Evolutionary conservation across 2,888 invertebrate species (phyloP).

Genomic region (Bugulina stolonifera): DNA sequence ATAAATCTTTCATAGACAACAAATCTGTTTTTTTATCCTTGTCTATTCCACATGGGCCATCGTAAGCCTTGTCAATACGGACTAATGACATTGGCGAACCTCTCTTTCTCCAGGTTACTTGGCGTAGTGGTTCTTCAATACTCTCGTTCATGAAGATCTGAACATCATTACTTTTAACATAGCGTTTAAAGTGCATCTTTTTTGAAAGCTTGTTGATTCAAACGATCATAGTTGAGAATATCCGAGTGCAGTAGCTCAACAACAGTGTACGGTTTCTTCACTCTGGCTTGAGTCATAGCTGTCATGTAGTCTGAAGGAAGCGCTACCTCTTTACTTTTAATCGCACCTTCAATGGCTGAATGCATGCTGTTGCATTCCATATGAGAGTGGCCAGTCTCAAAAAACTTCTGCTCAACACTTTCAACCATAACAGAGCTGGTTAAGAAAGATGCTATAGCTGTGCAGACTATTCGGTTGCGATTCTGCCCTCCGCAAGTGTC

Average conservation of each 20-base stretch:
- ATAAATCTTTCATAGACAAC: background rate
- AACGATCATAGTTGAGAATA: background rate
- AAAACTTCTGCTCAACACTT: background rate
- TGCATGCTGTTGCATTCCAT: background rate
- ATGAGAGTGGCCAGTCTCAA: background rate
- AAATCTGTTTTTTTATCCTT: background rate
- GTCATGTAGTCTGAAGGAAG: background rate
- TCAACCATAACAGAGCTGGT: background rate
- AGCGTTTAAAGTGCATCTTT: background rate
- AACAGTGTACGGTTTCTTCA: background rate
- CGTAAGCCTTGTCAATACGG: background rate
- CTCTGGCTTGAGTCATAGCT: background rate
- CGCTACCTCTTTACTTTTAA: background rate
- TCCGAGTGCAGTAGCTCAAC: background rate
- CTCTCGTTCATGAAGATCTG: background rate
- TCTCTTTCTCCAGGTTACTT: background rate
- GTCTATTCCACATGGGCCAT: background rate
- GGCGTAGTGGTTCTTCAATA: background rate
- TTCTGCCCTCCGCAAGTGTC: background rate
- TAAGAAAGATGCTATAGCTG: background rate
- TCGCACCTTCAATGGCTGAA: background rate
- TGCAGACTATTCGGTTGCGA: background rate
- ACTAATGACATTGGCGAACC: background rate
- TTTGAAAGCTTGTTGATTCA: background rate
- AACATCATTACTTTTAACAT: background rate